These are phyloP conservation scores for Cardiocondyla obscurior DNA, from an alignment of 1,140 invertebrate species.

Conservation along the genomic window DNA sequence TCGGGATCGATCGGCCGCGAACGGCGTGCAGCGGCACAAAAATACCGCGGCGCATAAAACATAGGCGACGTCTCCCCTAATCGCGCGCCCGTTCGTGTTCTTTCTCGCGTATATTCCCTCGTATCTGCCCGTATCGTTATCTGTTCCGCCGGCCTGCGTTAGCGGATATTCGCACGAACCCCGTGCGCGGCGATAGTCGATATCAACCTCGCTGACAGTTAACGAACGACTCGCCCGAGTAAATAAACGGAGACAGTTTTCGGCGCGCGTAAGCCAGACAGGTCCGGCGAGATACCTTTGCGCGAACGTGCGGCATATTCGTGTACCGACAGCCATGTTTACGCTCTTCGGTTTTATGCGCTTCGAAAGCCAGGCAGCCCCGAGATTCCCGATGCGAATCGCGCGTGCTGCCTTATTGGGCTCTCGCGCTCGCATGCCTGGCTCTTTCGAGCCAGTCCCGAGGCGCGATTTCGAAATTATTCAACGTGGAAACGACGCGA, in stretches of 20 bases:
- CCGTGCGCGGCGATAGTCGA: constrained; percentile 22
- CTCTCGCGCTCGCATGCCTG: neutral
- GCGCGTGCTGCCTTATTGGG: neutral
- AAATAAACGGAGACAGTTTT: constrained; percentile 26
- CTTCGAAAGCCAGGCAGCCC: neutral
- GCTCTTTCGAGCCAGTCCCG: neutral
- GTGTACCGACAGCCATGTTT: constrained; percentile 39
- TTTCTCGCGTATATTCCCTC: neutral
- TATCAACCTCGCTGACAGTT: constrained; percentile 36
- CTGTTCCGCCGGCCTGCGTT: constrained; percentile 37
- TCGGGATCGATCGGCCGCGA: constrained; percentile 23
- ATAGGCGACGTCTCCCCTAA: constrained; percentile 8
- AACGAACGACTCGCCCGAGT: neutral
- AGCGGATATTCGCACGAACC: constrained; percentile 42
- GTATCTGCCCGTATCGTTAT: constrained; percentile 32
- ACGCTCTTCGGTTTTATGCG: neutral
- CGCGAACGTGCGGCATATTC: neutral
- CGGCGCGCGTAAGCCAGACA: neutral
- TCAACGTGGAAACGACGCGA: neutral
- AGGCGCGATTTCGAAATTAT: neutral
- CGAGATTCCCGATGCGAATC: neutral
- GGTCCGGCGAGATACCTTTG: neutral
- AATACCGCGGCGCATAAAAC: constrained; percentile 8
- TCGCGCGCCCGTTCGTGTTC: neutral
- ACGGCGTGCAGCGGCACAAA: constrained; percentile 17